Evolutionary conservation across 2,888 invertebrate species (phyloP).

Genomic region (Aphidius colemani): DNA sequence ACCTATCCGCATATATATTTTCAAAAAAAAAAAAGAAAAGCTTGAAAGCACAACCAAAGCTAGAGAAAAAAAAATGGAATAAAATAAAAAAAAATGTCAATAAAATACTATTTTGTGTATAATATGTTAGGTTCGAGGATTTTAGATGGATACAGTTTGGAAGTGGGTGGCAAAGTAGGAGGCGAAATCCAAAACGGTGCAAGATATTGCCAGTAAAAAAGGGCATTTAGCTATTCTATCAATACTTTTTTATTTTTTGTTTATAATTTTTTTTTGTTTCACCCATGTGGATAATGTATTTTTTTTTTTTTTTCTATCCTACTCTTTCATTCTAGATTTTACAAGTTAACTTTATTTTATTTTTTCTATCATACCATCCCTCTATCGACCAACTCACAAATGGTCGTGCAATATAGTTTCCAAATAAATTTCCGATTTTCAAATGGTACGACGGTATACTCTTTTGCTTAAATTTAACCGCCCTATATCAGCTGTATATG

Average conservation of each 20-base stretch:
- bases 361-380: constrained; percentile 33
- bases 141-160: constrained; percentile 50
- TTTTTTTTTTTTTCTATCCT: not conserved
- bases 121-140: constrained; percentile 57
- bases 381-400: constrained; percentile 38
- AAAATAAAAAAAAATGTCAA: too few species aligned
- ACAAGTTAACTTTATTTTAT: too few species aligned
- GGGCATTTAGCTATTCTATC: constrained; percentile 23
- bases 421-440: constrained; percentile 58
- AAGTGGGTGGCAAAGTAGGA: constrained; percentile 16
- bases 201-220: constrained; percentile 21
- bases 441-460: constrained; percentile 47
- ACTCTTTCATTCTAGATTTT: not conserved
- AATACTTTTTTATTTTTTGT: too few species aligned
- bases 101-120: constrained; percentile 44
- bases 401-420: constrained; percentile 52
- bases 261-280: too few species aligned
- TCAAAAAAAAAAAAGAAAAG: too few species aligned
- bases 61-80: too few species aligned
- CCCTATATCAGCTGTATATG: constrained; percentile 43
- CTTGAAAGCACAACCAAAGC: too few species aligned
- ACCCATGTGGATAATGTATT: not conserved
- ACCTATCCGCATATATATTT: constrained; percentile 16
- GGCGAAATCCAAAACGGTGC: constrained; percentile 22
- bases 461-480: constrained; percentile 54